Evolutionary conservation across 35 echinoderm and acorn worm species (phyloP).

Genomic region (Acanthaster planci): DNA sequence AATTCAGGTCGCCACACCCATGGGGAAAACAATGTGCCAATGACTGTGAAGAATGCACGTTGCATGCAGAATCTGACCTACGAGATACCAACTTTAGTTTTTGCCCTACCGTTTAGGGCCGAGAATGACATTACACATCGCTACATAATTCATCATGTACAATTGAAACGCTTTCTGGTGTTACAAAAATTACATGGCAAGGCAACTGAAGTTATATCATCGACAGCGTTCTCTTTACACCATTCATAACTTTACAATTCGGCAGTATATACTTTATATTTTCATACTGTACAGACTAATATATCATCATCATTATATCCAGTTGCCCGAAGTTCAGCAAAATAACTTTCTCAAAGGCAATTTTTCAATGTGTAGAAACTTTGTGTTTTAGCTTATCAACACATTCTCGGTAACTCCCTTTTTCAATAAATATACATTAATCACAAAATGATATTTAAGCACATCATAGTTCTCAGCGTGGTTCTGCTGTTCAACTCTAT

Average conservation of each 20-base stretch:
- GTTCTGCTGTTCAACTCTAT: not conserved
- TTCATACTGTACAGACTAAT: constrained; percentile 11
- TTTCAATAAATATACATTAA: constrained; percentile 23
- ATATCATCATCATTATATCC: constrained; percentile 22
- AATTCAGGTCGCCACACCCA: no score
- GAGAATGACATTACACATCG: no score
- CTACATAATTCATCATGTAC: no score
- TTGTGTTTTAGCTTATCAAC: not conserved
- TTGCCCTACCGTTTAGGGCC: no score
- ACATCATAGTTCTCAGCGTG: not conserved
- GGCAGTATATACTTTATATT: constrained; percentile 29
- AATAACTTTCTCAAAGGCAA: constrained; percentile 16
- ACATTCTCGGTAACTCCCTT: not conserved
- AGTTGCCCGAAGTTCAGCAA: constrained; percentile 25
- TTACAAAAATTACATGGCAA: not conserved
- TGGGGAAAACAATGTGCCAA: no score
- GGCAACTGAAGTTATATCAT: constrained; percentile 27
- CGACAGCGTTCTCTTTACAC: not conserved
- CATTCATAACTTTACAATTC: not conserved
- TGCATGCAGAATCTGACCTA: no score
- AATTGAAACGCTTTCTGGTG: no score
- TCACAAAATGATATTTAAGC: not conserved
- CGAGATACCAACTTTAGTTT: no score
- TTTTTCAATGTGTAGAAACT: constrained; percentile 8
- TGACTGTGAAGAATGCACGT: no score